Base-by-base conservation (phyloP, 2,113 vertebrate genomes). In the Pavo muticus region DNA sequence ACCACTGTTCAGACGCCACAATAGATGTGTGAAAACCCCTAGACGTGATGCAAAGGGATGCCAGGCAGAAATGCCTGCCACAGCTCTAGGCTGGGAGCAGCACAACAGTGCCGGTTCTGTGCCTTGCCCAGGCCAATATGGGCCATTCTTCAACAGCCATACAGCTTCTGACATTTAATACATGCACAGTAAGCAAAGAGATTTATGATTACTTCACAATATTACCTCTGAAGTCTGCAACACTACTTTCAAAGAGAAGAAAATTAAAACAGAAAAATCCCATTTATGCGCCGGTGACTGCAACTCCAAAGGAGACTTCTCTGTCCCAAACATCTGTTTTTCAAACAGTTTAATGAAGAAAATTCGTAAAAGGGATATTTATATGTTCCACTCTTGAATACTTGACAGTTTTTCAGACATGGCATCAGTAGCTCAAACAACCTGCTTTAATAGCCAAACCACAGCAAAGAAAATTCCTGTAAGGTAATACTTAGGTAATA, bases 161-260 rank as follows among this genome's bases (percentile, higher is more conserved):
- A 39, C 37, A 39, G 56, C 25, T 44, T 64, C 30, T 8, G 17
- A 42, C 56, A 50, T 47, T 64, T 63, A 40, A 35, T 57, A 47
- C 1, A 1, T 2, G n/a, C 40, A 56, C 1, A 0, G 32, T 7
- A 70, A 87, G 35, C 3, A 17, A 2, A 29, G 14, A 7, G 1
- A 2, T 18, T 24, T 27, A 23, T 1, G 3, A 44, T 29, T 27
- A 39, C 37, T 87, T 65, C 48, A 32, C 57, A 57, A n/a, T 0
- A 1, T 32, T 5, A 10, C 20, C 35, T 69, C 40, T 17, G 1
- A 3, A 56, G 35, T 42, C 35, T 18, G 21, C 16, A 40, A 35
- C 18, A 84, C 23, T 8, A 42, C 0, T 0, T 35, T 44, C 35
- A 44, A 52, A 32, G 44, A 44, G 40, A 40, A 0, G 0, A 25